Evolutionary conservation across 2,113 vertebrate species (phyloP).

Genomic region (rat (Rattus norvegicus)): DNA sequence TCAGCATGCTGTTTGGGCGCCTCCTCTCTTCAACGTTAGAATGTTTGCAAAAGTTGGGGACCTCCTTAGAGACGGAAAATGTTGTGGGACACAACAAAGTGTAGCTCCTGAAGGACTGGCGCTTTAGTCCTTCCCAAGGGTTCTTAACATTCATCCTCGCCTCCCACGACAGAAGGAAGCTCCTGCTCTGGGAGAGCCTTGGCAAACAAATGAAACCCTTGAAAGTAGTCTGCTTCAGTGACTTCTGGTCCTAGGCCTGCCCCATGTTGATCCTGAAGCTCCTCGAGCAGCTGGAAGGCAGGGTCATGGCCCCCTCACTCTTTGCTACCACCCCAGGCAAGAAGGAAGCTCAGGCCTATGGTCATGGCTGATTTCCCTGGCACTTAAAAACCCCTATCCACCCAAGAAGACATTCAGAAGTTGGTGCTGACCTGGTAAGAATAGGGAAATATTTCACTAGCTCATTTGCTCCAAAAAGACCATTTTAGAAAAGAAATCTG

Average conservation of each 20-base stretch:
- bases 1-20: conserved; percentile 7
- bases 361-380: conserved; percentile 34
- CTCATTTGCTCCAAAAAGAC: conserved; percentile 30
- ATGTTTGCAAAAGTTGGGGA: not conserved
- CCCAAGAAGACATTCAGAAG: not conserved
- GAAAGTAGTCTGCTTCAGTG: conserved; percentile 21
- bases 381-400: not conserved
- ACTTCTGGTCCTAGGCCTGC: conserved; percentile 1
- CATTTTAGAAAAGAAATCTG: conserved; percentile 17
- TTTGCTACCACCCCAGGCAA: not conserved
- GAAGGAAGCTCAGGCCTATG: conserved; percentile 1
- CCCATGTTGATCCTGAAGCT: not conserved
- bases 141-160: not conserved
- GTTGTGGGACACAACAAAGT: not conserved
- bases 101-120: not conserved
- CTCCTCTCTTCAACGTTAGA: not conserved
- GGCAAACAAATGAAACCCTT: conserved; percentile 27
- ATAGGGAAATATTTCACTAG: not conserved
- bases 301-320: not conserved
- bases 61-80: not conserved
- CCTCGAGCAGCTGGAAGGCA: not conserved
- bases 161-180: not conserved
- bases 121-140: not conserved
- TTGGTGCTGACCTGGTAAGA: not conserved
- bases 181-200: not conserved